Base-by-base conservation (phyloP, 2,113 vertebrate genomes). In the Arvicanthis niloticus region DNA sequence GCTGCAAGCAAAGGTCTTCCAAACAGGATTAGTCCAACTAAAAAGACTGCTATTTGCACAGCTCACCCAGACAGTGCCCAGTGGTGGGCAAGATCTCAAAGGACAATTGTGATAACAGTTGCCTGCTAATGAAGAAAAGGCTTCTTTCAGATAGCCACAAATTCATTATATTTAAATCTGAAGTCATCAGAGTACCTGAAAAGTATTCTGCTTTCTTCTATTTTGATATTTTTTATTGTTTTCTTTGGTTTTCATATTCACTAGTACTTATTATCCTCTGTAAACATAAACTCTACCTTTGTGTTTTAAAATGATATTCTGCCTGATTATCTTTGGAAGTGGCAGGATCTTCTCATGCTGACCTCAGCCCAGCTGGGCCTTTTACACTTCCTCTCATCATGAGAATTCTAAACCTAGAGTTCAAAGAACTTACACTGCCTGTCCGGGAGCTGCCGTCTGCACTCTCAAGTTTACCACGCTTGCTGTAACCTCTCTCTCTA, bases 301-400 rank as follows among this genome's bases (percentile, higher is more conserved):
- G 24, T 48, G 16, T 84, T 88, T 96, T 94, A 88, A 78, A 92
- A 37, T 86, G 60, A 60, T 62, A 11, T 86, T 93, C 56, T 94
- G 2, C 82, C 86, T 85, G 12, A 73, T 92, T 67, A 77, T 84
- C 51, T 77, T 96, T 68, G 60, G 70, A 86, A 85, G 51, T 51
- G 21, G 78, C 94, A 1, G 17, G 15, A 8, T 86, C 31, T 90
- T 93, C 58, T 81, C 15, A 75, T 65, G 73, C 53, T 94, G 70
- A 70, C 40, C n/a, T 77, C 88, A 92, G 85, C 34, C n/a, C 62
- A 65, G 37, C 48, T 89, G 24, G 45, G 7, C 70, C 31, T 70
- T 82, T 75, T 76, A 29, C 3, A 62, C 21, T 42, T 75, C 29
- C 56, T 89, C 91, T 93, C 45, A 92, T 93, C 81, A 84, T 91